Evolutionary conservation across 2,797 vertebrate species (phyloP).

Genomic region (Cuculus canorus): DNA sequence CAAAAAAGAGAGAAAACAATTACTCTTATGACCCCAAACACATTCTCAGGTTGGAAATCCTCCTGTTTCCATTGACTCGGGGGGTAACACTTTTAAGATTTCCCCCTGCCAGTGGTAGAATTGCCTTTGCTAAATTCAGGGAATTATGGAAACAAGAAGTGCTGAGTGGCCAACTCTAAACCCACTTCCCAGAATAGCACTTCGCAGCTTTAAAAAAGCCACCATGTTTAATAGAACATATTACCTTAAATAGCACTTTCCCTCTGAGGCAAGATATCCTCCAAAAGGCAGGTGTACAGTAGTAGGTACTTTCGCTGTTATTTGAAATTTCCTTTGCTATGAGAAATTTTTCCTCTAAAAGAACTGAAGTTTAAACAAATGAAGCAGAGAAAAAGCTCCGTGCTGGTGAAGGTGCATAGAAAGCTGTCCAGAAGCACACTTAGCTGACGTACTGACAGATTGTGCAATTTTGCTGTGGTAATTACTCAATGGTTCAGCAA

Average conservation of each 20-base stretch:
- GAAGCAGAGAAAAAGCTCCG: background rate
- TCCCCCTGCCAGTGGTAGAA: background rate
- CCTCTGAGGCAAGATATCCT: background rate
- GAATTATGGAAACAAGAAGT: slow-evolving; percentile 15
- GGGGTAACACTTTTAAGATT: background rate
- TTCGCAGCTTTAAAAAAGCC: background rate
- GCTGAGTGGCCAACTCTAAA: background rate
- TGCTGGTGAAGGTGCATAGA: slow-evolving; percentile 57
- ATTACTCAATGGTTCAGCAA: slow-evolving; percentile 79
- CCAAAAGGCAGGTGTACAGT: background rate
- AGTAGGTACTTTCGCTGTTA: background rate
- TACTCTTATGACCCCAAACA: background rate
- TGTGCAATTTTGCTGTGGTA: slow-evolving; percentile 73
- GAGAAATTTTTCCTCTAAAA: background rate
- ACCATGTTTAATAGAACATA: background rate
- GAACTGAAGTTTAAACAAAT: background rate
- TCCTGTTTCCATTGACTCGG: background rate
- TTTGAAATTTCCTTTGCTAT: background rate
- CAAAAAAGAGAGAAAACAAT: background rate
- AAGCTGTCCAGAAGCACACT: slow-evolving; percentile 71
- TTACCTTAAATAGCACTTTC: background rate
- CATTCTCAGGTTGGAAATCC: background rate
- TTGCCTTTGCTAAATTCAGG: background rate
- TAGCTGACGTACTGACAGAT: slow-evolving; percentile 70
- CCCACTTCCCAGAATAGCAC: background rate